Conservation (phyloP, 2,113 vertebrate genomes). For the Anarhynchus alexandrinus region DNA sequence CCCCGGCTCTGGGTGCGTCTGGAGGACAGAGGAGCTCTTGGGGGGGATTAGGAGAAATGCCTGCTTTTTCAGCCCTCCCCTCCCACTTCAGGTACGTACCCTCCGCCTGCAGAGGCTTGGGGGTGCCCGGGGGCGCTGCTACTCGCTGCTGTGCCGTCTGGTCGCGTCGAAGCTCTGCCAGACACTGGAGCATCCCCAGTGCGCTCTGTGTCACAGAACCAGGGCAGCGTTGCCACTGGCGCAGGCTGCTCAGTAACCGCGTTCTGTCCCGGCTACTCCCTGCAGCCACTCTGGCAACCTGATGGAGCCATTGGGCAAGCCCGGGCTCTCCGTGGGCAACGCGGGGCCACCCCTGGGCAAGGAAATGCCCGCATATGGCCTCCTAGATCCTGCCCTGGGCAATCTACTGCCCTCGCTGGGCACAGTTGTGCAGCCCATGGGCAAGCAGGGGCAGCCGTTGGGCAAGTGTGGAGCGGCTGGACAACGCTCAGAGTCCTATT, state of each 20-base stretch:
- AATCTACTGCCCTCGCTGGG: not conserved
- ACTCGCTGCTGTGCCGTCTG: too few species aligned
- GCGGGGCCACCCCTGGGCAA: not conserved
- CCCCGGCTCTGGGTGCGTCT: too few species aligned
- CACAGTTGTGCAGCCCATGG: not conserved
- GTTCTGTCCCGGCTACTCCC: not conserved
- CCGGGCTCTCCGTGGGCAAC: not conserved
- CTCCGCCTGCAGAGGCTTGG: too few species aligned
- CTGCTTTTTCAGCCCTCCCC: too few species aligned
- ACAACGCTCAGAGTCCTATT: not conserved
- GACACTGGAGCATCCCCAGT: not conserved
- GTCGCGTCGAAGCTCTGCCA: too few species aligned
- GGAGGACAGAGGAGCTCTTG: too few species aligned
- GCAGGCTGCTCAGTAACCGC: not conserved
- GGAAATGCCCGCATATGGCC: not conserved
- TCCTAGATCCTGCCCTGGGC: not conserved
- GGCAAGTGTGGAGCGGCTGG: not conserved
- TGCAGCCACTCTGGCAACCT: not conserved
- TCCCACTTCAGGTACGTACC: too few species aligned
- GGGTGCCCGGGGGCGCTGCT: too few species aligned
- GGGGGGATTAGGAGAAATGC: too few species aligned
- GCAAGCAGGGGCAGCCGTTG: not conserved
- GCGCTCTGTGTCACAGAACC: not conserved
- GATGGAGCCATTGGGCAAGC: not conserved
- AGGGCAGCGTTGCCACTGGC: not conserved